Evolutionary conservation across 2,888 invertebrate species (phyloP), one percentile per base, ranked within the genome.

Genomic region (Byasa hedistus): DNA sequence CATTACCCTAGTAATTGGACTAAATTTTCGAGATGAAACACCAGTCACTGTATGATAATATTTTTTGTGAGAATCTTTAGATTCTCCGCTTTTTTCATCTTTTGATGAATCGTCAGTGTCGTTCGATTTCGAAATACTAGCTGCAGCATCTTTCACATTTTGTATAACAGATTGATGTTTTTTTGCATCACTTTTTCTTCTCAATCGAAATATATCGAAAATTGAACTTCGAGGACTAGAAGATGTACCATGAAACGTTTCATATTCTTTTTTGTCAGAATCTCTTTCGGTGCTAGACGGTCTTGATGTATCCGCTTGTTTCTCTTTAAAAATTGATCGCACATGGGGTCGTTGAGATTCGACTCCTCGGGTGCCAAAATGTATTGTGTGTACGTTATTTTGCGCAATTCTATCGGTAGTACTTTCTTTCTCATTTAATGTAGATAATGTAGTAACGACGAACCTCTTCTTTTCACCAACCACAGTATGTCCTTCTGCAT

Each of bases 31-130:
- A 24, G 91, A 89, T 52, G 91, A 89, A 54, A 87, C 91, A 59
- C 91, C 91, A 3, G 91, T 91, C 54, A 91, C 91, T n/a, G 91
- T 91, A 74, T 91, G 91, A 69, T 91, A 91, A 81, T 91, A 91
- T 69, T 89, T 91, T 71, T 91, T 90, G 75, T 91, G 84, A 51
- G 90, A 88, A 76, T 87, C 88, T 79, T 89, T 91, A 23, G 81
- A 73, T 36, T 87, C 87, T 60, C 72, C 71, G 71, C 75, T 81
- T 68, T 77, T 77, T 60, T 88, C 88, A 68, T 84, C 85, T 73
- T 84, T 85, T 57, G 83, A 71, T 44, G 76, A 70, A 73, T 90
- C 90, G 51, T 86, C 85, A 57, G 80, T 79, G 74, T 91, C 90
- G 56, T 81, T 78, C 22, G 86, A 76, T 77, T 87, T 89, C 27